Base-by-base conservation (phyloP, 2,888 invertebrate species). In the Globia sparganii region DNA sequence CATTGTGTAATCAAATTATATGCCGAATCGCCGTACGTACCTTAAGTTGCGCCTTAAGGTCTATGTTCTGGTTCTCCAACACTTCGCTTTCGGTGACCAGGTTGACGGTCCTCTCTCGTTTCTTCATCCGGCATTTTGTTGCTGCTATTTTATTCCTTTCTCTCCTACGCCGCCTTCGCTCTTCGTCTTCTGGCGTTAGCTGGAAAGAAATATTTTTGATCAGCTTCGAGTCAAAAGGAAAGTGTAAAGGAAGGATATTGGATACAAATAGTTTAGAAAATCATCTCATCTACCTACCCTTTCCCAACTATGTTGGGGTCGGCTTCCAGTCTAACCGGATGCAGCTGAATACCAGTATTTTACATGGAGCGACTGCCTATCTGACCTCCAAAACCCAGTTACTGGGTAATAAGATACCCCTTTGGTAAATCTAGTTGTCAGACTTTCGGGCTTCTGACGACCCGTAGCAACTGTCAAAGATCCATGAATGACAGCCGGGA, bases 71-170 rank as follows among this genome's bases (percentile, higher is more conserved):
- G 75, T 97, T 97, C 93, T 99, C 99, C 81, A 99, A 95, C 71
- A 98, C 97, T 94, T 99, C 99, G 72, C 99, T 98, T 96, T 99
- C 99, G 83, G 98, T 98, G 87, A 99, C 98, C 87, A 99, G 96
- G 92, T 98, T 98, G 88, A 98, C 98, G 2, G 99, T 99, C 86
- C 98, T 97, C 92, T 99, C 99, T 59, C 99, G 98, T 94, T 99
- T 99, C 97, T 99, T 99, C 97, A 99, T 97, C 86, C 99, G 97
- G 93, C 99, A 99, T 94, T 99, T 99, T 21, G 99, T 99, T 78
- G 99, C 99, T 72, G 99, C 99, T 85, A 99, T 98, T 97, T 99
- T 99, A 95, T 99, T 99, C 88, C 99, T 97, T 95, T 99, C 99
- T 90, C 99, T 97, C 91, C 99, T 97, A 77, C 99, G 97, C 79